A percentile compares a stretch with the other conserved stretches of the same genome.
Evolutionary conservation across 2,888 invertebrate species (phyloP).

Genomic region (Trissoscelio sp.): DNA sequence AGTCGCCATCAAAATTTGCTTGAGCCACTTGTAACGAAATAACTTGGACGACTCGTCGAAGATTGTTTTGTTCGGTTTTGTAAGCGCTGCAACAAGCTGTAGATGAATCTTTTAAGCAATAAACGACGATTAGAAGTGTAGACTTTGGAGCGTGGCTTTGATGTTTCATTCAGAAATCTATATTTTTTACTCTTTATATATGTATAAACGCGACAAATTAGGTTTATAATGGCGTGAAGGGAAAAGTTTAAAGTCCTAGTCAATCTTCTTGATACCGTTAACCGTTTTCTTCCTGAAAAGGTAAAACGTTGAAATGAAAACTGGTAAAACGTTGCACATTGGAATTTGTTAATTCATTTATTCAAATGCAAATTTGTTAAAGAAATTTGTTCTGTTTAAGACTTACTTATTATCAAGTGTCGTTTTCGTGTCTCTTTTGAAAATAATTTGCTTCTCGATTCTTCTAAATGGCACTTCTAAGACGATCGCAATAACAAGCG

Average conservation of each 20-base stretch:
- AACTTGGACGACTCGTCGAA: neutral
- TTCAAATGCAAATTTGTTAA: neutral
- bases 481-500: constrained; percentile 72
- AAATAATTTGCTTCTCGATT: constrained; percentile 74
- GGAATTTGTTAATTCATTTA: constrained; percentile 26
- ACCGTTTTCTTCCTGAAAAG: constrained; percentile 48
- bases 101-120: constrained; percentile 33
- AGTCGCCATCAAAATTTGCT: neutral
- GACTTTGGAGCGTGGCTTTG: constrained; percentile 56
- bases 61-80: constrained; percentile 28
- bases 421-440: constrained; percentile 40
- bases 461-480: constrained; percentile 77
- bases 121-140: constrained; percentile 43
- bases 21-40: neutral
- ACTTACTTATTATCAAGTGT: constrained; percentile 35
- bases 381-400: constrained; percentile 2
- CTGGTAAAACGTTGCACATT: constrained; percentile 15
- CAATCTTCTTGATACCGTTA: constrained; percentile 57
- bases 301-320: constrained; percentile 24
- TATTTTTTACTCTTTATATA: constrained; percentile 66
- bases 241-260: constrained; percentile 61
- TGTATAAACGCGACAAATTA: constrained; percentile 64
- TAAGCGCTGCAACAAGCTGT: constrained; percentile 14
- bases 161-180: constrained; percentile 65
- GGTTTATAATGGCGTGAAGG: constrained; percentile 54